Conservation (phyloP, 1,140 invertebrate species). For the Kradibia gibbosae region DNA sequence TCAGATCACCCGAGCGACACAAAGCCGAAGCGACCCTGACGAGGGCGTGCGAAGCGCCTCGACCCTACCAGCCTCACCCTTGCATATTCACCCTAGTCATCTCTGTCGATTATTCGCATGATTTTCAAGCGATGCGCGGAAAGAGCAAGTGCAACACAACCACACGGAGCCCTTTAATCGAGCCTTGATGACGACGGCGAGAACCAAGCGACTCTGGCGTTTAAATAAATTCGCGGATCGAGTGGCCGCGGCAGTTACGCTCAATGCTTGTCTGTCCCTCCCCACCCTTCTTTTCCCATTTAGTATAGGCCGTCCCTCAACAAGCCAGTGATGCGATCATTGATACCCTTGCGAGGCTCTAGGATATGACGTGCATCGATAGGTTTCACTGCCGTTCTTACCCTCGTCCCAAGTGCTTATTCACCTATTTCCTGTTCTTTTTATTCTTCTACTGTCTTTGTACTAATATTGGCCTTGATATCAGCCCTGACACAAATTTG, state of each 20-base stretch:
- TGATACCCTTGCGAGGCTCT: background rate
- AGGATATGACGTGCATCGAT: background rate
- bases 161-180: background rate
- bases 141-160: constrained; percentile 35
- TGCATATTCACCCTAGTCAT: background rate
- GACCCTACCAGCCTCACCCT: background rate
- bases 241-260: constrained; percentile 53
- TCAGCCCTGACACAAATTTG: no score
- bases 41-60: background rate
- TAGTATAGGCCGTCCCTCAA: constrained; percentile 64
- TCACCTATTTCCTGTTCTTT: no score
- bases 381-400: no score
- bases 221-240: constrained; percentile 71
- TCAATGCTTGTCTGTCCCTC: no score
- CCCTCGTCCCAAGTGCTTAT: no score
- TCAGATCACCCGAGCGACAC: background rate
- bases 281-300: no score
- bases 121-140: background rate
- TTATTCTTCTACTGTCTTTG: constrained; percentile 1
- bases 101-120: background rate
- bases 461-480: no score
- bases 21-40: background rate
- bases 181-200: background rate
- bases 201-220: constrained; percentile 44
- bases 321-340: constrained; percentile 70